phyloP scores from a whole-genome alignment of 2,113 vertebrate genomes.

The Sturnus vulgaris region DNA sequence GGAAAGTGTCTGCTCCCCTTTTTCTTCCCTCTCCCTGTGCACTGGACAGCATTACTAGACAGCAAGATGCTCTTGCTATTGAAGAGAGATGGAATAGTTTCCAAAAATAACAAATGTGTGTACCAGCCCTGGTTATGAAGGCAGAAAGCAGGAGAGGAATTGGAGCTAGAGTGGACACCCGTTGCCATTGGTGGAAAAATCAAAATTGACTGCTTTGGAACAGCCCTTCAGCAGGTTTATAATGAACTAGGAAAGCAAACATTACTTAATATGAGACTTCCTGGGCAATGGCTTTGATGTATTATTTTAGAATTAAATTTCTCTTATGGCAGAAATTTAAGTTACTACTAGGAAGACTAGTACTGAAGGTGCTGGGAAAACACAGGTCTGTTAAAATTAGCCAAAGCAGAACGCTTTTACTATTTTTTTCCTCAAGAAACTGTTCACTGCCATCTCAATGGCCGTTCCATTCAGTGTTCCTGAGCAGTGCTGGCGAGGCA shows the following conservation, averaged over 20 bases:
- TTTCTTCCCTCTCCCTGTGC: background rate
- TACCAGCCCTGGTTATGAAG: background rate
- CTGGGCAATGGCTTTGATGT: background rate
- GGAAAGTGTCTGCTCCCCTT: background rate
- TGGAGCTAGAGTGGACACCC: background rate
- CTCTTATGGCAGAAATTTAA: background rate
- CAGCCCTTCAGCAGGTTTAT: background rate
- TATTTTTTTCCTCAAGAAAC: background rate
- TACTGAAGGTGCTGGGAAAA: background rate
- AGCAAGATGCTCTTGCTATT: background rate
- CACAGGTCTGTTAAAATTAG: background rate
- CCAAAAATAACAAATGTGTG: background rate
- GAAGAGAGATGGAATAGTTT: background rate
- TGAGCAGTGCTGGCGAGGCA: background rate
- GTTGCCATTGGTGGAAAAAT: background rate
- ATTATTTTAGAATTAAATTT: background rate
- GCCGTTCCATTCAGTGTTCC: background rate
- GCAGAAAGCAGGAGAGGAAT: background rate
- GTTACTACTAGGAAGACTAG: background rate
- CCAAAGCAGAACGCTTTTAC: background rate
- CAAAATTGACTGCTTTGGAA: background rate
- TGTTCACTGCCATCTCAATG: background rate
- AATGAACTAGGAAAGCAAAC: background rate
- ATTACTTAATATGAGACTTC: background rate
- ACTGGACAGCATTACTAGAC: background rate